Base-by-base conservation (phyloP, 2,113 vertebrate genomes). In the Trematocara variabile region DNA sequence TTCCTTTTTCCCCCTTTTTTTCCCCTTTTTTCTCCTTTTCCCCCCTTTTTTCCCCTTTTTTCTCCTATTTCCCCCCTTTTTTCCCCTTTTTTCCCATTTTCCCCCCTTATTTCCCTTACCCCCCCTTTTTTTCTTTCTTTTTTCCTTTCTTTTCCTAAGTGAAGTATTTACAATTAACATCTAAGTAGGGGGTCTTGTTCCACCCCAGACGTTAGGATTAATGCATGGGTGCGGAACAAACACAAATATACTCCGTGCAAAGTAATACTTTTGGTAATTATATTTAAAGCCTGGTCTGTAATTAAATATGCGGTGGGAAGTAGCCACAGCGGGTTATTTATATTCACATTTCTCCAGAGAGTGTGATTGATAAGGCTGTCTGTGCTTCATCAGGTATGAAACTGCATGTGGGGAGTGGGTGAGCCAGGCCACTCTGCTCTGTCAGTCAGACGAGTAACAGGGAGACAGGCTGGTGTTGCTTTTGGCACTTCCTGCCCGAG, bases 371-470 rank as follows among this genome's bases (percentile, higher is more conserved):
- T 77, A 56, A 81, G 5, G 25, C 16, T 60, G 84, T 55, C 84
- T 89, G 68, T 39, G 84, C 80, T 54, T 52, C 82, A 83, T 83
- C 80, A 88, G 86, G 52, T 83, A 53, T 54, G 60, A 85, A 83
- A 53, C 86, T 60, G 25, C 73, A 82, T 34, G 79, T 88, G 78
- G 78, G 25, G 60, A 79, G 65, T 2, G 37, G 68, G 77, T 7
- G 60, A 60, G 68, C 33, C 48, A 7, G 81, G 68, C 33, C n/a
- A 2, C 56, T 2, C 5, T 11, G n/a, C 14, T 20, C 86, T 14
- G 86, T 86, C 91, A 87, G 16, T 89, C 82, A 83, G 1, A 16
- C 3, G 5, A 37, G 37, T 48, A n/a, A 37, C 22, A 9, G 73
- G 10, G 22, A 79, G 70, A 28, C 58, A 7, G n/a, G 16, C 46